These are phyloP conservation scores for Drosophila suboccidentalis DNA, from an alignment of 2,888 invertebrate species.

Conservation along the genomic window DNA sequence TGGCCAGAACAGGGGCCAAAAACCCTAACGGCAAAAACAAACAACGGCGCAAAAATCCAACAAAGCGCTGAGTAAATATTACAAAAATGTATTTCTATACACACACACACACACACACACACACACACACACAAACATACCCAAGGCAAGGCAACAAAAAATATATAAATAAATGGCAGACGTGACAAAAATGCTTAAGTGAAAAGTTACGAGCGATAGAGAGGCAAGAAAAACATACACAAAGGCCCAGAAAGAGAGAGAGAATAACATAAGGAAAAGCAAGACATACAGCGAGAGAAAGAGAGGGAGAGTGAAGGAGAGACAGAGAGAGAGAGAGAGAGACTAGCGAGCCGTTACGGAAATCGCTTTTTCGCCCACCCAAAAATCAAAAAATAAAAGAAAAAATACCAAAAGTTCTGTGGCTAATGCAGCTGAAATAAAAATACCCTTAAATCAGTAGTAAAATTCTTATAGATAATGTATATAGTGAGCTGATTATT, in stretches of 20 bases:
- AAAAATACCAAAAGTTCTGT: neutral
- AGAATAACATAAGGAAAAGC: neutral
- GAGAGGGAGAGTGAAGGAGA: no score
- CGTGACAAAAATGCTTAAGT: slow-evolving; percentile 80
- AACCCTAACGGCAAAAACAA: slow-evolving; percentile 61
- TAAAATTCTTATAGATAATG: no score
- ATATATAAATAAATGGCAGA: slow-evolving; percentile 72
- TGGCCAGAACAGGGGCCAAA: slow-evolving; percentile 20
- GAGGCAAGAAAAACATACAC: neutral
- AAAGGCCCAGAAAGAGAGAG: neutral
- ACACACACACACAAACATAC: slow-evolving; percentile 12
- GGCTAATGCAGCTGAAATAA: neutral
- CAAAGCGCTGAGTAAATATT: slow-evolving; percentile 77
- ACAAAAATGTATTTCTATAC: slow-evolving; percentile 71
- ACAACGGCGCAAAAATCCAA: slow-evolving; percentile 61
- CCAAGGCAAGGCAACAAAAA: slow-evolving; percentile 29
- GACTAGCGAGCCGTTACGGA: slow-evolving; percentile 47
- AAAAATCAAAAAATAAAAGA: slow-evolving; percentile 8
- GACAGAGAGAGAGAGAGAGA: neutral
- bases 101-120: slow-evolving; percentile 36
- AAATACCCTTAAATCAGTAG: slow-evolving; percentile 5
- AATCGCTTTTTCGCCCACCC: slow-evolving; percentile 64
- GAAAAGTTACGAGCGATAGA: slow-evolving; percentile 72
- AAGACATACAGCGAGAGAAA: slow-evolving; percentile 8
- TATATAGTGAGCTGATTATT: neutral